These are phyloP conservation scores for Caranx melampygus DNA, from an alignment of 2,113 vertebrate species.

Conservation along the genomic window DNA sequence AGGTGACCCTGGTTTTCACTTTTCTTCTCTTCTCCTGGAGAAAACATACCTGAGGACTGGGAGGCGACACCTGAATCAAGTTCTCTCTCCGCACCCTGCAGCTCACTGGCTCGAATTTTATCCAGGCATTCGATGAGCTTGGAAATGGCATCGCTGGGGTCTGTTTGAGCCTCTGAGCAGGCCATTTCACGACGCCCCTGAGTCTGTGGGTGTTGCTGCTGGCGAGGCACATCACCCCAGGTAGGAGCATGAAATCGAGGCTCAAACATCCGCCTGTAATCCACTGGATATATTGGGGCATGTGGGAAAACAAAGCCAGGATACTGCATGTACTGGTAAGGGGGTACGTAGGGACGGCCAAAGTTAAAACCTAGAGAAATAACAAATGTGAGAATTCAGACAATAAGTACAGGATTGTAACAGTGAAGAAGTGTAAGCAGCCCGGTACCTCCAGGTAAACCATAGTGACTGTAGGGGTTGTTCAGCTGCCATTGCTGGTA, in stretches of 20 bases:
- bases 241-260: slow-evolving; percentile 70
- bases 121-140: slow-evolving; percentile 82
- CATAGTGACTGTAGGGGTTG: slow-evolving; percentile 76
- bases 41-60: slow-evolving; percentile 73
- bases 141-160: slow-evolving; percentile 79
- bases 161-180: slow-evolving; percentile 80
- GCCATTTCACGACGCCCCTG: slow-evolving; percentile 68
- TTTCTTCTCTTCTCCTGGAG: slow-evolving; percentile 63
- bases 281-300: slow-evolving; percentile 75
- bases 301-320: slow-evolving; percentile 80
- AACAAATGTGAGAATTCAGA: neutral
- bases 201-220: slow-evolving; percentile 43
- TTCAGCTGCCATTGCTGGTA: slow-evolving; percentile 82
- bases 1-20: slow-evolving; percentile 11
- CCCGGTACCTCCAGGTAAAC: slow-evolving; percentile 74
- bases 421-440: neutral
- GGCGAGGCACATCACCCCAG: slow-evolving; percentile 64
- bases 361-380: slow-evolving; percentile 75
- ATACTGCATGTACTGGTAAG: slow-evolving; percentile 82
- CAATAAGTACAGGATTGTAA: neutral
- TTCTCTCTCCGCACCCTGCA: slow-evolving; percentile 56
- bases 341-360: slow-evolving; percentile 77
- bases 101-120: slow-evolving; percentile 69
- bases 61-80: slow-evolving; percentile 80
- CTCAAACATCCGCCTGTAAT: slow-evolving; percentile 81